Evolutionary conservation across 2,797 vertebrate genomes (phyloP), one percentile per base, ranked within the genome.

Genomic region (Podarcis lilfordi): DNA sequence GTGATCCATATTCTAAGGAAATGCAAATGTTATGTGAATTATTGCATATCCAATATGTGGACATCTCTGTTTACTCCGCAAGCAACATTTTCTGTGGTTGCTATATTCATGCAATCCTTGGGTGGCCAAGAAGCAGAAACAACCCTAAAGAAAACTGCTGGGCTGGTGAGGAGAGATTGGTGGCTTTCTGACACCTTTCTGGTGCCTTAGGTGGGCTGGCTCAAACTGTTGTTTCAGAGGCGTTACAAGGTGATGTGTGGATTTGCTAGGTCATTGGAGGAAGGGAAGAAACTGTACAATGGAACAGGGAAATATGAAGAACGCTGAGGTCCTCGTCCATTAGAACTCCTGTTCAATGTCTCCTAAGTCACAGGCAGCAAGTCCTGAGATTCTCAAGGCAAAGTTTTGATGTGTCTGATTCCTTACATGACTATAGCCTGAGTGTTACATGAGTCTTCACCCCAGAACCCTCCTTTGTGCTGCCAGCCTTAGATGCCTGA

Each of bases 21-120:
- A 80, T 80, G 77, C 68, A 59, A 86, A 80, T 79, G 40, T 50
- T 40, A 17, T 66, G 59, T 86, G 45, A 69, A 79, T 80, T 80
- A 86, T 80, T n/a, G 37, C 69, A 10, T 25, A 69, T 23, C 35
- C 17, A 32, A 45, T 9, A 17, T 61, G 15, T 61, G 68, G 25
- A 25, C 10, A 80, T 71, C 50, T 59, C 72, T 80, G 85, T 66
- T 86, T 80, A 40, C 35, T 71, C 85, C 21, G 45, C 66, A 68
- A 8, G 4, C 66, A 80, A 40, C 77, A 80, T 37, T 86, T 86
- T 72, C n/a, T 77, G 15, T 80, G 32, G 23, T 13, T 80, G 74
- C 10, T 81, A 71, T 37, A 61, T 81, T 40, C 35, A 87, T 27
- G 71, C 13, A 72, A 7, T 74, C 71, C 29, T 72, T 75, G 40